These are phyloP conservation scores for Drosophila imparisetae DNA, from an alignment of 2,888 invertebrate genomes.

Conservation along the genomic window DNA sequence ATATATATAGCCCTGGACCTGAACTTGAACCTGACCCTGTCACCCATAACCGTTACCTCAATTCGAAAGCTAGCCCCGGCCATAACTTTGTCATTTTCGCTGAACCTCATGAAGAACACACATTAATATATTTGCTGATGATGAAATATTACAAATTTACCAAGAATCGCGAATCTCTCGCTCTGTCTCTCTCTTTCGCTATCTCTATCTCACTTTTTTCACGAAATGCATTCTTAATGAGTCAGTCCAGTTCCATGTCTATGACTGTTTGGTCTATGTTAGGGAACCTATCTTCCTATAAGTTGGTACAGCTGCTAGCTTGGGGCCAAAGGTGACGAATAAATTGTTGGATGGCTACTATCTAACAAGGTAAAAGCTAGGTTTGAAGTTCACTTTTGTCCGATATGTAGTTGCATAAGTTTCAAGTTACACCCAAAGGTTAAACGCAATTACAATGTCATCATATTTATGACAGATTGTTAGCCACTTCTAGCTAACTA, in stretches of 20 bases:
- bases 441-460: neutral
- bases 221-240: neutral
- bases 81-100: neutral
- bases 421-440: neutral
- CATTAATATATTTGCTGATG: neutral
- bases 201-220: too few relatives aligned
- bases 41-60: neutral
- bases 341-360: neutral
- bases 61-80: neutral
- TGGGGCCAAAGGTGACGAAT: neutral
- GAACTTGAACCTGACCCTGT: neutral
- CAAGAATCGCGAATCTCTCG: neutral
- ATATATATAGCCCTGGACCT: neutral
- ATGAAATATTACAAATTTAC: neutral
- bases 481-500: neutral
- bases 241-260: neutral
- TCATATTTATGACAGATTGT: neutral
- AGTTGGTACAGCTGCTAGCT: neutral
- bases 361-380: neutral
- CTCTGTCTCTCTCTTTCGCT: neutral
- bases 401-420: neutral
- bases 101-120: conserved; percentile 1
- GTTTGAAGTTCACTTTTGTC: neutral
- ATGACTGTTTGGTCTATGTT: neutral
- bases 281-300: neutral